phyloP scores from a whole-genome alignment of 2,888 invertebrate genomes.

The Acheta domesticus region DNA sequence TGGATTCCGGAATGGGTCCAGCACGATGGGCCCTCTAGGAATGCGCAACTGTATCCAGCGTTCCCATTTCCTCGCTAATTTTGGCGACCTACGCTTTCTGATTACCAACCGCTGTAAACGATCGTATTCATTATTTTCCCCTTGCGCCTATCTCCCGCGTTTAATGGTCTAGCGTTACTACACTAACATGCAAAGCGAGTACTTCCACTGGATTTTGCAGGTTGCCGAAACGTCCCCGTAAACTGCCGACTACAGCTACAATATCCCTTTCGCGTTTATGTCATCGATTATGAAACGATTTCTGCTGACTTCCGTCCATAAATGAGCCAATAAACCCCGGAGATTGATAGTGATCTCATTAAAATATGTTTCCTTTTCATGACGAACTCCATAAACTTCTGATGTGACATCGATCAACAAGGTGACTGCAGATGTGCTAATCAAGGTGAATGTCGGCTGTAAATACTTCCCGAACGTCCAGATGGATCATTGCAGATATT shows the following conservation, averaged over 20 bases:
- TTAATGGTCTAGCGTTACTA: not conserved
- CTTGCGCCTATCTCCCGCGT: not conserved
- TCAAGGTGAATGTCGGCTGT: too few species aligned
- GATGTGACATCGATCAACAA: too few species aligned
- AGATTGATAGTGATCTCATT: not conserved
- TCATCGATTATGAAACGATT: conserved; percentile 9
- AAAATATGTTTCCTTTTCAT: conserved; percentile 18
- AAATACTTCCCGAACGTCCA: too few species aligned
- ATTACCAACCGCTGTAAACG: not conserved
- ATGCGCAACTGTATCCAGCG: not conserved
- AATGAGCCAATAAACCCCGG: not conserved
- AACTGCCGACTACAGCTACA: not conserved
- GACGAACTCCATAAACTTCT: not conserved
- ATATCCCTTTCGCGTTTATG: not conserved
- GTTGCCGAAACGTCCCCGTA: not conserved
- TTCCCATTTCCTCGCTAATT: conserved; percentile 1
- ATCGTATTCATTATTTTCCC: not conserved
- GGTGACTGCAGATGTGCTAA: too few species aligned
- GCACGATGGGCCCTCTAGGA: not conserved
- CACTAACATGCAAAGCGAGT: not conserved
- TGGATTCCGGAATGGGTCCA: not conserved
- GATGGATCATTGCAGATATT: too few species aligned
- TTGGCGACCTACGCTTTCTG: not conserved
- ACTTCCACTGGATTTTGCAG: not conserved
- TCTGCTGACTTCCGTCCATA: conserved; percentile 9